A percentile compares a stretch with the other conserved stretches of the same genome.
Conservation (phyloP, 2,797 vertebrate genomes). For the Coregonus suidteri region DNA sequence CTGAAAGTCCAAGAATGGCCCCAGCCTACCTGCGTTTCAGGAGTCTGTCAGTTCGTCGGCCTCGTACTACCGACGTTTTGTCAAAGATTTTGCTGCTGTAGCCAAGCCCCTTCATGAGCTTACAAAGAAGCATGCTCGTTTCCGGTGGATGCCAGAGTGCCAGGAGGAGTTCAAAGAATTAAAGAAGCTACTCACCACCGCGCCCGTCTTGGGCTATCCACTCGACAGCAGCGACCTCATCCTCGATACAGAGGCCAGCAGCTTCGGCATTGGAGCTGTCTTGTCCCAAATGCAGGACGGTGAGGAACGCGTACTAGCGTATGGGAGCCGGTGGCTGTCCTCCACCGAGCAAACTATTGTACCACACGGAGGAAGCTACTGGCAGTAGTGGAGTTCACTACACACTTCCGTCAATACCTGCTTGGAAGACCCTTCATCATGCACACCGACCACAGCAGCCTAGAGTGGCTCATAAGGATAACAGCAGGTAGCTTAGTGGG, state of each 20-base stretch:
- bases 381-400: conserved; percentile 35
- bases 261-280: too few relatives aligned
- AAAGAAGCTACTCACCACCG: conserved; percentile 7
- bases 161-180: conserved; percentile 12
- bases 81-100: too few relatives aligned
- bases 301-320: background rate
- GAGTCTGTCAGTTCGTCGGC: too few relatives aligned
- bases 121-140: too few relatives aligned
- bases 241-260: too few relatives aligned
- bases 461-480: background rate
- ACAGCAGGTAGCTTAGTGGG: too few relatives aligned
- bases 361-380: conserved; percentile 30
- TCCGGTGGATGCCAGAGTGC: too few relatives aligned
- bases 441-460: too few relatives aligned
- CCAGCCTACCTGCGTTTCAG: too few relatives aligned
- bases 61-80: too few relatives aligned
- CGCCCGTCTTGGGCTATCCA: conserved; percentile 6
- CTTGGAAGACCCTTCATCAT: too few relatives aligned
- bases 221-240: background rate
- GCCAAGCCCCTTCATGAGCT: too few relatives aligned
- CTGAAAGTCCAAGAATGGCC: conserved; percentile 6
- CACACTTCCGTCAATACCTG: conserved; percentile 38
- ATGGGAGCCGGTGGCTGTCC: conserved; percentile 17
- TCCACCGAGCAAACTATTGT: conserved; percentile 41
- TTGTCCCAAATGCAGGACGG: background rate